Evolutionary conservation across 2,888 invertebrate genomes (phyloP).

Genomic region (Nemapogon koenigi): DNA sequence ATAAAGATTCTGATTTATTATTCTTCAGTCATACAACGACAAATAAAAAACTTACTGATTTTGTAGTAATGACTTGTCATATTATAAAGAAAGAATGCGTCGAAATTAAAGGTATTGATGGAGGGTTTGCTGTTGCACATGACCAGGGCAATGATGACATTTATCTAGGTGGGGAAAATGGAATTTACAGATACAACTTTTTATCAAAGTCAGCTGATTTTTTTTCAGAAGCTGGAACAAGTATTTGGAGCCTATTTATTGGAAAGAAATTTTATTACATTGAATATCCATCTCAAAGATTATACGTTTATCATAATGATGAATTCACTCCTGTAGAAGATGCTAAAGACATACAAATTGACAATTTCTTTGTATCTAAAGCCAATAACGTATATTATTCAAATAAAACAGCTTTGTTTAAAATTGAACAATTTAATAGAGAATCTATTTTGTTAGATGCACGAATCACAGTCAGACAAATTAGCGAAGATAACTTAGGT

Average conservation of each 20-base stretch:
- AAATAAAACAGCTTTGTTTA: slow-evolving; percentile 46
- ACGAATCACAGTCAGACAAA: slow-evolving; percentile 33
- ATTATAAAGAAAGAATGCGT: slow-evolving; percentile 27
- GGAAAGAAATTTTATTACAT: slow-evolving; percentile 45
- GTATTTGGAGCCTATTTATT: slow-evolving; percentile 43
- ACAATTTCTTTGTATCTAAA: slow-evolving; percentile 38
- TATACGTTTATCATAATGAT: slow-evolving; percentile 32
- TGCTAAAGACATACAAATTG: slow-evolving; percentile 35
- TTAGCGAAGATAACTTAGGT: slow-evolving; percentile 39
- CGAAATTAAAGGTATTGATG: slow-evolving; percentile 29
- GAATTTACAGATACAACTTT: slow-evolving; percentile 48
- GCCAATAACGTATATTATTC: slow-evolving; percentile 35
- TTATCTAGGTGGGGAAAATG: slow-evolving; percentile 49
- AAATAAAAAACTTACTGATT: slow-evolving; percentile 32
- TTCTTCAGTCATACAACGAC: slow-evolving; percentile 44
- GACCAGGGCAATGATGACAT: slow-evolving; percentile 45
- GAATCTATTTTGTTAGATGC: slow-evolving; percentile 28
- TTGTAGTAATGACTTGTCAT: slow-evolving; percentile 34
- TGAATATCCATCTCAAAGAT: slow-evolving; percentile 40
- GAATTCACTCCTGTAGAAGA: slow-evolving; percentile 34
- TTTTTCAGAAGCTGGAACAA: slow-evolving; percentile 41
- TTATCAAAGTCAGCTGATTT: slow-evolving; percentile 35
- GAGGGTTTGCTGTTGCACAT: slow-evolving; percentile 45
- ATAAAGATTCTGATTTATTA: slow-evolving; percentile 36
- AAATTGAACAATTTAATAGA: slow-evolving; percentile 27